phyloP scores from a whole-genome alignment of 2,888 invertebrate species.

The Malthinus flaveolus region DNA sequence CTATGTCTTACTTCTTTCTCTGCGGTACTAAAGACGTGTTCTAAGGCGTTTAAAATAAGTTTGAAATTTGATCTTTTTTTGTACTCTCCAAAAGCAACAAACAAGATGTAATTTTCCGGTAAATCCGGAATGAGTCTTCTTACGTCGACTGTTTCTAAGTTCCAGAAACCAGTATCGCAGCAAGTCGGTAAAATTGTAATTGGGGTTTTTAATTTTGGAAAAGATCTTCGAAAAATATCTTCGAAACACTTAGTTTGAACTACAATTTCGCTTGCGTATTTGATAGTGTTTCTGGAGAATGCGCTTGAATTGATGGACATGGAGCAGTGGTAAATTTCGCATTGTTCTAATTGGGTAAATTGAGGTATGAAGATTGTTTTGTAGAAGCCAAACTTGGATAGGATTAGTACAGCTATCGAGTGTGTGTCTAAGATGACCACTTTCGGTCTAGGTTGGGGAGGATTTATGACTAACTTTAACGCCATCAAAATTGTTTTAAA shows the following conservation, averaged over 20 bases:
- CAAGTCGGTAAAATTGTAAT: conserved; percentile 43
- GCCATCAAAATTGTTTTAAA: conserved; percentile 44
- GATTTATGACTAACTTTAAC: conserved; percentile 39
- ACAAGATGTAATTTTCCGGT: conserved; percentile 41
- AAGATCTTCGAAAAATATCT: conserved; percentile 45
- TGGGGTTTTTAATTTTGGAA: conserved; percentile 39
- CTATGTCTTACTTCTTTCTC: conserved; percentile 40
- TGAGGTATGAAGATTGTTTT: conserved; percentile 44
- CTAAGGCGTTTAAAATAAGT: conserved; percentile 47
- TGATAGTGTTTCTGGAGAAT: conserved; percentile 43
- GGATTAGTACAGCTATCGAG: conserved; percentile 41
- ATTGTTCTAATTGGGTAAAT: conserved; percentile 36
- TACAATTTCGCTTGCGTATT: conserved; percentile 46
- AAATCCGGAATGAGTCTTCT: conserved; percentile 47
- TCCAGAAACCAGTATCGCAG: conserved; percentile 47
- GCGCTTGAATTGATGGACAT: conserved; percentile 41
- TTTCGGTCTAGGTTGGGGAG: conserved; percentile 42
- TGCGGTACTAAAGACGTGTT: conserved; percentile 42
- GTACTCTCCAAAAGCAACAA: conserved; percentile 47
- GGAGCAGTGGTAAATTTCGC: conserved; percentile 38
- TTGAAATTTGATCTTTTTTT: conserved; percentile 46
- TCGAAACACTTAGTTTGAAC: conserved; percentile 45
- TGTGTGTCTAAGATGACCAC: conserved; percentile 45
- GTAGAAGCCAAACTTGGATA: conserved; percentile 42
- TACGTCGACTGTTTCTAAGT: conserved; percentile 42